phyloP scores from a whole-genome alignment of 2,113 vertebrate genomes.

The Anoplopoma fimbria region DNA sequence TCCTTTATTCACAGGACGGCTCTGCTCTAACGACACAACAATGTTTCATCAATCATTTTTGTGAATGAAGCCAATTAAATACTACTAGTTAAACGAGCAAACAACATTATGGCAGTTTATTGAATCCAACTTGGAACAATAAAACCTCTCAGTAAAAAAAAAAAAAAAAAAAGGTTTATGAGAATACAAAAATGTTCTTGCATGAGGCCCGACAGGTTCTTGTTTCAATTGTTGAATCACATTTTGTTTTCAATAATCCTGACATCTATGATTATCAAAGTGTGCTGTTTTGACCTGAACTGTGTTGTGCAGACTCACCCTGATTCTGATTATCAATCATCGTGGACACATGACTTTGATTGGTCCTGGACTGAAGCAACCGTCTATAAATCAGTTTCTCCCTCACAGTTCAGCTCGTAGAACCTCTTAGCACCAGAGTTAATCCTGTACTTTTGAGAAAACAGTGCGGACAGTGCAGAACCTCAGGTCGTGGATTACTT shows the following conservation, averaged over 20 bases:
- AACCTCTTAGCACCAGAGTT: background rate
- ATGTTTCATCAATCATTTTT: too few relatives aligned
- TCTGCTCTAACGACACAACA: too few relatives aligned
- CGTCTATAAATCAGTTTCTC: background rate
- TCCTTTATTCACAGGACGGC: too few relatives aligned
- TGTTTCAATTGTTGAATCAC: background rate
- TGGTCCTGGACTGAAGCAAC: background rate
- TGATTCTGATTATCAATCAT: background rate
- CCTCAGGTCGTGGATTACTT: background rate
- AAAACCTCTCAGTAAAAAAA: background rate
- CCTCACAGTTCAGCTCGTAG: background rate
- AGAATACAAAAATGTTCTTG: background rate
- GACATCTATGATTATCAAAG: background rate
- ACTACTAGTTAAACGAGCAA: background rate
- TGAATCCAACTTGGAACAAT: too few relatives aligned
- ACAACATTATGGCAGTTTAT: background rate
- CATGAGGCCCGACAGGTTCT: background rate
- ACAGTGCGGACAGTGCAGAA: background rate
- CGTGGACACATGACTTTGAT: background rate
- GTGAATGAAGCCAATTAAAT: too few relatives aligned
- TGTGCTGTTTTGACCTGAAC: background rate
- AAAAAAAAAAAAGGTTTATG: background rate
- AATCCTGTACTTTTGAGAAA: background rate
- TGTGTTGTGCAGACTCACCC: background rate
- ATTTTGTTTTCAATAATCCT: background rate